These are phyloP conservation scores for Proales similis DNA, from an alignment of 1,140 invertebrate genomes.

Conservation along the genomic window DNA sequence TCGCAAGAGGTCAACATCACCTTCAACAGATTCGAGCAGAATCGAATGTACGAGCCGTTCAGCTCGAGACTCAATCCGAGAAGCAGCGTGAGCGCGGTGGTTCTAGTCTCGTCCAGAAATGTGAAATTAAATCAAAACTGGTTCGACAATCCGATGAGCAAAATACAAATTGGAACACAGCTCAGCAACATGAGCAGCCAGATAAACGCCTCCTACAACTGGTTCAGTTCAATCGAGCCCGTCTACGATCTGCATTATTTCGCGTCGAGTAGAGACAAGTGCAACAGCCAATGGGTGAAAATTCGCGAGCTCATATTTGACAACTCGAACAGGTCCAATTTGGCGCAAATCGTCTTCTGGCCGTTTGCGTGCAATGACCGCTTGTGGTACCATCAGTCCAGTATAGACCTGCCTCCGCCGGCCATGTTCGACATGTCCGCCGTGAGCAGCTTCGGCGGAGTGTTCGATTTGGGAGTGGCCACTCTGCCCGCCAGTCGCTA, in stretches of 20 bases:
- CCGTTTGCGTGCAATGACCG: slow-evolving; percentile 29
- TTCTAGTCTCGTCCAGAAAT: slow-evolving; percentile 76
- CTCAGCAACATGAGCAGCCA: not conserved
- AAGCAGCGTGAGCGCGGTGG: slow-evolving; percentile 74
- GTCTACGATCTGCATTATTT: slow-evolving; percentile 24
- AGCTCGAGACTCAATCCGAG: slow-evolving; percentile 61
- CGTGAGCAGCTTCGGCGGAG: slow-evolving; percentile 5
- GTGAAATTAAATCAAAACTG: slow-evolving; percentile 81
- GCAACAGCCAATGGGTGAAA: slow-evolving; percentile 9
- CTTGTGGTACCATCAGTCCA: slow-evolving; percentile 1
- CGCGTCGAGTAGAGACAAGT: slow-evolving; percentile 32
- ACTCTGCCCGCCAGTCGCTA: slow-evolving; percentile 4
- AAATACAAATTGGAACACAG: slow-evolving; percentile 1
- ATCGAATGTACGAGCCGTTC: slow-evolving; percentile 78
- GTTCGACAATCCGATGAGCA: slow-evolving; percentile 67
- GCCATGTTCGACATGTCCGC: slow-evolving; percentile 8
- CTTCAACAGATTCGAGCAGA: slow-evolving; percentile 76
- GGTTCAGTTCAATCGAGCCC: slow-evolving; percentile 2
- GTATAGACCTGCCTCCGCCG: slow-evolving; percentile 6
- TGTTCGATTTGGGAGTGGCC: slow-evolving; percentile 1
- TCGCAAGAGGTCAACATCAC: slow-evolving; percentile 74
- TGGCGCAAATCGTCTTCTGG: slow-evolving; percentile 28
- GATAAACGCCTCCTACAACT: slow-evolving; percentile 26
- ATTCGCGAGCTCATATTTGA: slow-evolving; percentile 17
- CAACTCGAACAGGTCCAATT: slow-evolving; percentile 33